Evolutionary conservation across 2,797 vertebrate species (phyloP), one percentile per base, ranked within the genome.

Genomic region (Tiaroga cobitis): DNA sequence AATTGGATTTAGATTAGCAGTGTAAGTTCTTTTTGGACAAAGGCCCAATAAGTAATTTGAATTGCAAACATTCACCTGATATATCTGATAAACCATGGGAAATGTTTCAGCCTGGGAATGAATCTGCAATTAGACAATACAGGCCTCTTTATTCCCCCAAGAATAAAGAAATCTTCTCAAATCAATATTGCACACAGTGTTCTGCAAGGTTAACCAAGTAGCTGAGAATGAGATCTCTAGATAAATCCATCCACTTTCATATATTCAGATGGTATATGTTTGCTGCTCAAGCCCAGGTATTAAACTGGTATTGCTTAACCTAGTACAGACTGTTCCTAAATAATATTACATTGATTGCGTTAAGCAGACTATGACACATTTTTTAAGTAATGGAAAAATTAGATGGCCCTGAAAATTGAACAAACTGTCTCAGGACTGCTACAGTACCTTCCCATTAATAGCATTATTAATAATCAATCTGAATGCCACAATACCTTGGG

Each of bases 1-100:
- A 68, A 91, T 90, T 87, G 74, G 86, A 87, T 91, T 93, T 83
- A 70, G 89, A 90, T 89, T 39, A 89, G 85, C 80, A 75, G 85
- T 89, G 76, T 87, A 89, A 91, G 89, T 49, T 85, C 77, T 90
- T 32, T 82, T 87, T 85, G 39, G 86, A 90, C 72, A 91, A 89
- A 84, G 11, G 68, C 79, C 79, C 68, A 87, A 84, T 89, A 82
- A 90, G 87, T 80, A 89, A 74, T 77, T 67, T 65, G 34, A 85
- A 43, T 85, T 80, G 76, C 67, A 85, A 85, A 89, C 87, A 88
- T 81, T 89, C 89, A 90, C 81, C 73, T 85, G 68, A 91, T 86
- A 89, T 63, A 83, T 76, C 61, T 78, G 89, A 83, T 67, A 65
- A 41, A 80, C 73, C 34, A 81, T 26, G 76, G 82, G 87, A 92